These are phyloP conservation scores for human (Homo sapiens) DNA, from an alignment of 2,113 vertebrate species.

Conservation along the genomic window GRCh38 chr7:143015001-143015500, in stretches of 20 bases:
- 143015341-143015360: background rate
- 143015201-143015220: background rate
- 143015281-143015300: background rate
- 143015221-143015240: background rate
- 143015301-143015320: background rate
- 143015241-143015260: background rate
- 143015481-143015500: background rate
- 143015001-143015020: background rate
- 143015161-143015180: background rate
- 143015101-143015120: background rate
- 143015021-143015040: background rate
- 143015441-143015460: background rate
- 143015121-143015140: background rate
- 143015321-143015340: background rate
- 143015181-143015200: background rate
- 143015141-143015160: background rate
- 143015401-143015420: too few species aligned
- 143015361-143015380: background rate
- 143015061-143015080: background rate
- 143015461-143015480: background rate
- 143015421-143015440: background rate
- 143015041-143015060: too few species aligned
- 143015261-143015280: background rate
- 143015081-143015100: background rate
- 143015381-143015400: too few species aligned